Conservation (phyloP, 2,797 vertebrate species). For the Xenentodon cancila region DNA sequence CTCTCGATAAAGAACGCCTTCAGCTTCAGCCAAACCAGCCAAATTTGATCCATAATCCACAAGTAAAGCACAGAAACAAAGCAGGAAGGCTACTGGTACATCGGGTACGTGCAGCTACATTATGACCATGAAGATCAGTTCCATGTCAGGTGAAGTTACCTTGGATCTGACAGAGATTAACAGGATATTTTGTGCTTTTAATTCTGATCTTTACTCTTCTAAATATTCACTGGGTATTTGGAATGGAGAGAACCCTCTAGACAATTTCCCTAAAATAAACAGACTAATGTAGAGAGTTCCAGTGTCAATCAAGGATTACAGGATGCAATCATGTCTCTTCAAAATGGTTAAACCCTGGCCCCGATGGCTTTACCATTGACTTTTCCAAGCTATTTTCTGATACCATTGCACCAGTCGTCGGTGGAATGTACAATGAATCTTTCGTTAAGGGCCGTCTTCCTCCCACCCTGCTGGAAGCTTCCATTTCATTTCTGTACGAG, state of each 20-base stretch:
- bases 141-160: slow-evolving; percentile 1
- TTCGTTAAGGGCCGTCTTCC: background rate
- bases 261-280: no score
- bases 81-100: no score
- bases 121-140: no score
- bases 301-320: no score
- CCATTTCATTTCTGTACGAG: no score
- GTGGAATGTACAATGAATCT: background rate
- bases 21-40: slow-evolving; percentile 7
- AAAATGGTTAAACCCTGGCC: slow-evolving; percentile 33
- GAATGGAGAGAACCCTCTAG: no score
- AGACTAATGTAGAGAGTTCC: no score
- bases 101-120: no score
- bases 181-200: no score
- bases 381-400: slow-evolving; percentile 4
- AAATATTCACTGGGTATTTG: background rate
- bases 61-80: slow-evolving; percentile 6
- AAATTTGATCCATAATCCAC: slow-evolving; percentile 10
- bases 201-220: no score
- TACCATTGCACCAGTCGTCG: background rate
- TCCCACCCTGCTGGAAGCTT: background rate
- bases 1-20: background rate
- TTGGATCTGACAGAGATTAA: background rate
- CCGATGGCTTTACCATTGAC: slow-evolving; percentile 11
- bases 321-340: background rate